Evolutionary conservation across 30 jellyfish, hydroid and myxozoan genomes (phyloP), one percentile per base, ranked within the genome.

Genomic region (Aurelia sp.): DNA sequence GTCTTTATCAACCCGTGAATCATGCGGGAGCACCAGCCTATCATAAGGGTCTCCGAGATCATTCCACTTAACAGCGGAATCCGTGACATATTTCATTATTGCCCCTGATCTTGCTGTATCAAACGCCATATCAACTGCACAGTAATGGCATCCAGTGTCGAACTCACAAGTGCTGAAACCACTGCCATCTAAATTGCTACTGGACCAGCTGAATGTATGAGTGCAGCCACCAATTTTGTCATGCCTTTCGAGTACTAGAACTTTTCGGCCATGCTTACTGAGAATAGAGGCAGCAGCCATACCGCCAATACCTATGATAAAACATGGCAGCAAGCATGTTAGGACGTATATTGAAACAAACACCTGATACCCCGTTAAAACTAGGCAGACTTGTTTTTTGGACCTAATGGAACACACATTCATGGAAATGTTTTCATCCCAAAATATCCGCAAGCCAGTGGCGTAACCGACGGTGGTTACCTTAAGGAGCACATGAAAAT

Each of bases 201-300:
- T 76, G 15, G 98, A 91, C 98, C 98, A 91, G 31, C 92, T 84
- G 81, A 91, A 91, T 17, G 98, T 91, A 62, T 91, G 98, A 5
- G 98, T 91, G 76, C 98, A 91, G 20, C 98, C 98, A 41, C 98
- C 98, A 33, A 91, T 78, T 72, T 91, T 91, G 88, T 91, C 98
- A 78, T 91, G 98, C 48, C 92, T 57, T 71, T 91, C 98, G 31
- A 91, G 81, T n/a, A 91, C 98, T 22, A 91, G 82, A 15, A 87
- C 95, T 35, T 75, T 86, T 41, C 77, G 76, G 3, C 95, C 95
- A 57, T 91, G 82, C 52, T 91, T 77, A 64, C 96, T 84, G 51
- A 91, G 83, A 8, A 91, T 74, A 17, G 98, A 91, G 27, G 96
- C 98, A 35, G 87, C 92, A 50, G 93, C 59, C 89, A 75, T 86